These are phyloP conservation scores for Lasaia peninsularis DNA, from an alignment of 1,140 invertebrate species.

Conservation along the genomic window DNA sequence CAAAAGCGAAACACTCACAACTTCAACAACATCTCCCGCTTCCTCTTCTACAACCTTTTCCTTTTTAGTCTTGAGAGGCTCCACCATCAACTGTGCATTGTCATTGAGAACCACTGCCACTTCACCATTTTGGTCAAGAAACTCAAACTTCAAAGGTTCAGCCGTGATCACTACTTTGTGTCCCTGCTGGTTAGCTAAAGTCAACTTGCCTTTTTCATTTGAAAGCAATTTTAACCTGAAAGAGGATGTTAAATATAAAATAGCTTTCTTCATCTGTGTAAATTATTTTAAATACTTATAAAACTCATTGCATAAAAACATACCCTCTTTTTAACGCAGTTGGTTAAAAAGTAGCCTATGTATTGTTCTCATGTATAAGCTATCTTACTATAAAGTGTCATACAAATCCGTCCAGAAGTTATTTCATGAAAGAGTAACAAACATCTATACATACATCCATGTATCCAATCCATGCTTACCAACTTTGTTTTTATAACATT, in stretches of 20 bases:
- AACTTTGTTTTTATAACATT: too few relatives aligned
- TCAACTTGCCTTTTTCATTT: conserved; percentile 66
- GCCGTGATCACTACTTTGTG: conserved; percentile 85
- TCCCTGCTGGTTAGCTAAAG: conserved; percentile 78
- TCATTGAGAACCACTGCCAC: conserved; percentile 92
- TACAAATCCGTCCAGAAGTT: too few relatives aligned
- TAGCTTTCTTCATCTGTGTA: too few relatives aligned
- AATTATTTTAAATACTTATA: too few relatives aligned
- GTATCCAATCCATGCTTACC: too few relatives aligned
- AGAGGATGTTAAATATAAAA: conserved; percentile 15
- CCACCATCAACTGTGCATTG: conserved; percentile 93
- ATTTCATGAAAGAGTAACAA: too few relatives aligned
- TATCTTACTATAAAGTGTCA: too few relatives aligned
- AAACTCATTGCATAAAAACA: too few relatives aligned
- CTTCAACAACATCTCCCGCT: conserved; percentile 34
- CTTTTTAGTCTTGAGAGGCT: conserved; percentile 89
- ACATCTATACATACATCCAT: too few relatives aligned
- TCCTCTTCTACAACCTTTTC: conserved; percentile 58
- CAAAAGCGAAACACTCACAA: conserved; percentile 43
- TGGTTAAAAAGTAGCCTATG: too few relatives aligned
- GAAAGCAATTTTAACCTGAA: conserved; percentile 53
- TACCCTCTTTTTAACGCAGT: too few relatives aligned
- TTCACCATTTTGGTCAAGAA: conserved; percentile 84
- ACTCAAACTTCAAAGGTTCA: conserved; percentile 91
- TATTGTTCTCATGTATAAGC: too few relatives aligned